A percentile compares a stretch with the other conserved stretches of the same genome.
These are phyloP conservation scores for Steatocranus sp. DNA, from an alignment of 2,797 vertebrate species.

Conservation along the genomic window DNA sequence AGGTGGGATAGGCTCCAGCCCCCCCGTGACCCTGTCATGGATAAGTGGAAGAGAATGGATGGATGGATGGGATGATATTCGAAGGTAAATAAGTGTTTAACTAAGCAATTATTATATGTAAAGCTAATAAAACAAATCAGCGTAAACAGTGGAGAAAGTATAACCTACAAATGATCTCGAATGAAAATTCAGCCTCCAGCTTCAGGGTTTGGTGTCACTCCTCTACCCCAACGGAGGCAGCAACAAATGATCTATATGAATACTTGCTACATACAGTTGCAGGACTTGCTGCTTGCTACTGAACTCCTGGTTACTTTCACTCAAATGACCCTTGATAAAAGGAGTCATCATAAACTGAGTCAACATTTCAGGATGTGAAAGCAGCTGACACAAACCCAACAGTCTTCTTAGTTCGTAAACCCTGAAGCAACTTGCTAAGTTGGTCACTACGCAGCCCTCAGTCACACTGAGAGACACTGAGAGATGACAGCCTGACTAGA, in stretches of 20 bases:
- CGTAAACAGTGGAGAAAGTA: background rate
- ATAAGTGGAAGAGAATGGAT: background rate
- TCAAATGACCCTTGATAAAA: background rate
- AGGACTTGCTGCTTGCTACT: background rate
- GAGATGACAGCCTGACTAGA: constrained; percentile 37
- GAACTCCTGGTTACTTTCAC: background rate
- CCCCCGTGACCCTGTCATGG: no score
- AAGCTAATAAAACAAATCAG: background rate
- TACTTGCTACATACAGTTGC: background rate
- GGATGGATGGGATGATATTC: background rate
- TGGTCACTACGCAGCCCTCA: constrained; percentile 54
- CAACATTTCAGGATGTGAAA: background rate
- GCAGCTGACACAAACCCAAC: constrained; percentile 17
- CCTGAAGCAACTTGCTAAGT: constrained; percentile 40
- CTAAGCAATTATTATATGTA: background rate
- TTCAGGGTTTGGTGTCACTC: background rate
- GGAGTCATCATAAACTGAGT: background rate
- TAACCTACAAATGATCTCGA: background rate
- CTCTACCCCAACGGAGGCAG: background rate
- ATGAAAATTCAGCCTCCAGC: background rate
- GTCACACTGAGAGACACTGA: constrained; percentile 31
- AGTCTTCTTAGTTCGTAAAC: constrained; percentile 12
- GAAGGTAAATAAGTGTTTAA: background rate
- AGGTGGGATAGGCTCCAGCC: no score
- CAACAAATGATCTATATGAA: background rate